Conservation (phyloP, 64 coral and sea anemone genomes). For the Cladopsammia gracilis region DNA sequence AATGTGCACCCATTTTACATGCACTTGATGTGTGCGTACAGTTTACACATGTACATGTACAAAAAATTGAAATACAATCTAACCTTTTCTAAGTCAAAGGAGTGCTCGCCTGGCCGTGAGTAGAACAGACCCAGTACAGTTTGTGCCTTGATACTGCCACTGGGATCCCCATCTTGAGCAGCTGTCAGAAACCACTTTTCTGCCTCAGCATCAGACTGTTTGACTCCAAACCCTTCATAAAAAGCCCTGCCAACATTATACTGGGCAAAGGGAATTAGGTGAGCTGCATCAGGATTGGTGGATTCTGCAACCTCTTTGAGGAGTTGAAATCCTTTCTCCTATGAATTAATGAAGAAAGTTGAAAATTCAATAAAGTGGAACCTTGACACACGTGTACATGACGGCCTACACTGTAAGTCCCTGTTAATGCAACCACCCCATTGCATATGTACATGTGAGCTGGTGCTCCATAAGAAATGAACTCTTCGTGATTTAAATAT, state of each 20-base stretch:
- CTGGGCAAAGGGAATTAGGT: conserved; percentile 86
- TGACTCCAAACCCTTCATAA: conserved; percentile 94
- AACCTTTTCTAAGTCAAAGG: conserved; percentile 93
- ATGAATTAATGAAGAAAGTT: too few relatives aligned
- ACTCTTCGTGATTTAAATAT: too few relatives aligned
- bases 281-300: conserved; percentile 64
- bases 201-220: conserved; percentile 86
- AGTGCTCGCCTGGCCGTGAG: conserved; percentile 80
- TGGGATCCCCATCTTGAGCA: conserved; percentile 84
- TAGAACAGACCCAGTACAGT: conserved; percentile 97
- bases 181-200: conserved; percentile 85
- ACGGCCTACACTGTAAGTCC: too few relatives aligned
- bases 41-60: too few relatives aligned
- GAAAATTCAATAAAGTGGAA: too few relatives aligned
- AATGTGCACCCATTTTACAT: too few relatives aligned
- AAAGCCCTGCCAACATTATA: conserved; percentile 97
- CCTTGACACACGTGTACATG: too few relatives aligned
- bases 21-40: too few relatives aligned
- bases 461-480: too few relatives aligned
- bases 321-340: conserved; percentile 84
- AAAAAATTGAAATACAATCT: background rate
- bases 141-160: conserved; percentile 86
- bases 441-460: too few relatives aligned
- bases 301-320: conserved; percentile 81
- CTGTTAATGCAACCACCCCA: too few relatives aligned